Evolutionary conservation across 1,140 invertebrate genomes (phyloP), one percentile per base, ranked within the genome.

Genomic region (Caenorhabditis remanei): DNA sequence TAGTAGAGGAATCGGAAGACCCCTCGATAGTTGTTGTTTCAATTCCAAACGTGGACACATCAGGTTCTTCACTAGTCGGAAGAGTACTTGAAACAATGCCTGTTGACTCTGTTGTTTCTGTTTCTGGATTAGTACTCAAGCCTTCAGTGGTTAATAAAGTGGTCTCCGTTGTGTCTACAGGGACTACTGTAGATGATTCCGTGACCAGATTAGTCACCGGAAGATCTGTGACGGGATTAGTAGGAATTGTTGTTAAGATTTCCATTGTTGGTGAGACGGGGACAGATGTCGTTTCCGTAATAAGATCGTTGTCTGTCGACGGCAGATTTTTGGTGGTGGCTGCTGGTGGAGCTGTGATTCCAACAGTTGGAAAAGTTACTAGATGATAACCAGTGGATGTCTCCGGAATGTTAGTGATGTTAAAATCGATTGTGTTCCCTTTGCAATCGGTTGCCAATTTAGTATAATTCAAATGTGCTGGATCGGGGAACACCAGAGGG

Each of bases 321-420:
- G 71, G 71, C 13, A 24, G 3, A 4, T 32, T 79, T 11, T 46
- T 43, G 14, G 71, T 24, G n/a, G 71, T 79, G 13, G 43, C 9
- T 11, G 2, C n/a, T 21, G 32, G 32, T 32, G 32, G 32, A 32
- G 21, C 71, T 13, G 71, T 46, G 13, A 50, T 4, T 79, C 71
- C 71, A 50, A 50, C 71, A 21, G 71, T 79, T 24, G 71, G 71
- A 50, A 79, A 79, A 19, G 71, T 79, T 21, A 79, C 71, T n/a
- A 79, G n/a, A 79, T 79, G 71, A 24, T 79, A 79, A 11, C 46
- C 43, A 32, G 71, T 79, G n/a, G 71, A 79, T 13, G 71, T 79
- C 13, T 79, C 46, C 5, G 24, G 14, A 13, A 11, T 46, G 61
- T 65, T 65, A 46, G 41, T 50, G 71, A 79, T 43, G 46, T 50